A percentile compares a stretch with the other conserved stretches of the same genome.
These are phyloP conservation scores for Streptopelia turtur DNA, from an alignment of 2,797 vertebrate genomes.

Conservation along the genomic window DNA sequence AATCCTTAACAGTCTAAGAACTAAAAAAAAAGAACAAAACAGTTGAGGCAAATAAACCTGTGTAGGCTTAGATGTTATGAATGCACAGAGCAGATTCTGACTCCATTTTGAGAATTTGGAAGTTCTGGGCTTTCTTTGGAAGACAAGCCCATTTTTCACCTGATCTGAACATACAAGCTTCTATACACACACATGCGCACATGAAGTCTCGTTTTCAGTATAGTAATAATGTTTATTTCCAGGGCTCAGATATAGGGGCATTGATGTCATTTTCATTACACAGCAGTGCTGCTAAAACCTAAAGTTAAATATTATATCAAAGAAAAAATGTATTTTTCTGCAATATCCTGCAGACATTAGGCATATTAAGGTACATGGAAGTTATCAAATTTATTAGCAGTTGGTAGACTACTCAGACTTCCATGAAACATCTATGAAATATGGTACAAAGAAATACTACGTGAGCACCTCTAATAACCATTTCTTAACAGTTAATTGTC, in stretches of 20 bases:
- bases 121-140: neutral
- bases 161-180: neutral
- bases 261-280: neutral
- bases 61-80: neutral
- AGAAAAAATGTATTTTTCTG: neutral
- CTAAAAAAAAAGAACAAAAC: neutral
- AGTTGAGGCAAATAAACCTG: neutral
- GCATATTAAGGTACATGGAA: neutral
- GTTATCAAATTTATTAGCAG: conserved; percentile 8
- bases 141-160: neutral
- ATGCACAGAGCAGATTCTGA: neutral
- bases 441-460: neutral
- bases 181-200: rapidly evolving
- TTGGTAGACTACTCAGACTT: neutral
- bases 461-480: neutral
- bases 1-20: neutral
- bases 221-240: neutral
- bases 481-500: neutral
- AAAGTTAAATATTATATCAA: neutral
- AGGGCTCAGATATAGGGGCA: neutral
- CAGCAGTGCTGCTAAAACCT: neutral
- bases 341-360: neutral
- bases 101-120: neutral
- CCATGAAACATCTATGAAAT: neutral
- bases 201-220: neutral